Conservation (phyloP, 2,888 invertebrate genomes). For the Cylloceria caligata region DNA sequence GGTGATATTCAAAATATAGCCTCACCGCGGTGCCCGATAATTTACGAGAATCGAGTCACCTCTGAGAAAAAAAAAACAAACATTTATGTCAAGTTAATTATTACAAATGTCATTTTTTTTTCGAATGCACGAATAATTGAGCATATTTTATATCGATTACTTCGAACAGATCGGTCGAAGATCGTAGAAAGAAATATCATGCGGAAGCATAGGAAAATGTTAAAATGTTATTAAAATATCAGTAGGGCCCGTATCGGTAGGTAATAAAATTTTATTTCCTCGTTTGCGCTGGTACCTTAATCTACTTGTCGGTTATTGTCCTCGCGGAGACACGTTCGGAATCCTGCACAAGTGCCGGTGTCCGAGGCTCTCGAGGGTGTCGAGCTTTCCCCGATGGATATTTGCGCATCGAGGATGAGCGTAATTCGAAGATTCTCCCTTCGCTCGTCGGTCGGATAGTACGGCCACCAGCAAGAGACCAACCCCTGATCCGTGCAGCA, state of each 20-base stretch:
- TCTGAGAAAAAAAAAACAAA: background rate
- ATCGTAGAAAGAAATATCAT: too few species aligned
- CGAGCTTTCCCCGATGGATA: constrained; percentile 46
- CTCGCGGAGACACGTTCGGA: constrained; percentile 27
- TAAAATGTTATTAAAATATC: constrained; percentile 33
- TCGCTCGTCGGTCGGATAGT: constrained; percentile 63
- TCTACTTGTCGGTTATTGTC: constrained; percentile 43
- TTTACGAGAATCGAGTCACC: background rate
- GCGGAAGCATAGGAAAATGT: constrained; percentile 16
- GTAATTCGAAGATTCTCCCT: constrained; percentile 61
- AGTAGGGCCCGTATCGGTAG: constrained; percentile 1
- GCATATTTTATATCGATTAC: too few species aligned
- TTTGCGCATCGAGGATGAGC: background rate
- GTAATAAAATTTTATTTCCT: constrained; percentile 40
- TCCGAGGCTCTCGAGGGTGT: constrained; percentile 29
- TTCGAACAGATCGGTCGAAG: background rate
- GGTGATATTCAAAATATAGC: constrained; percentile 43
- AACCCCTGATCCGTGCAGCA: constrained; percentile 35
- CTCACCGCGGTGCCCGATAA: constrained; percentile 26
- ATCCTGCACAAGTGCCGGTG: constrained; percentile 49
- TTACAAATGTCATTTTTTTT: too few species aligned
- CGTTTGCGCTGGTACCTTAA: constrained; percentile 31
- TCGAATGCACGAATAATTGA: too few species aligned
- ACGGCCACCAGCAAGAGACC: constrained; percentile 71
- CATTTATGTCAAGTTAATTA: background rate